Conservation (phyloP, 2,113 vertebrate species). For the Larimichthys crocea region DNA sequence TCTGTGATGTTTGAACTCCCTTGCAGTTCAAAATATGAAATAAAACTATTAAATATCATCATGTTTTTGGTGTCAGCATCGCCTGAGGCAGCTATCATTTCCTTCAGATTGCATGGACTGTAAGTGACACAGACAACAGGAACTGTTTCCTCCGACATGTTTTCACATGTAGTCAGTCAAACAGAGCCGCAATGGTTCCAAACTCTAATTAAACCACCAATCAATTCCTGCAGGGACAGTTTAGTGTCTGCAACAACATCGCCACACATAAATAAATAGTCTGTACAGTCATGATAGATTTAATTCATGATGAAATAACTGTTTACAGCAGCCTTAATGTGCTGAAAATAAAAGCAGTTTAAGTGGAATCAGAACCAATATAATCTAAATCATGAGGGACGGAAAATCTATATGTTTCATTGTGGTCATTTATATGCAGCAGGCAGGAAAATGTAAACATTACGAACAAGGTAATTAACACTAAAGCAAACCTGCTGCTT, state of each 20-base stretch:
- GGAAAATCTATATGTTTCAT: neutral
- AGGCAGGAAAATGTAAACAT: neutral
- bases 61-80: neutral
- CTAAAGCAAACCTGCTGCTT: neutral
- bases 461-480: neutral
- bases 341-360: neutral
- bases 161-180: neutral
- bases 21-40: conserved; percentile 15
- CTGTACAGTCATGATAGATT: neutral
- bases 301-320: neutral
- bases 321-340: neutral
- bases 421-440: neutral
- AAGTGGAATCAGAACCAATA: neutral
- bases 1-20: neutral
- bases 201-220: neutral
- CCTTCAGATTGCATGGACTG: neutral
- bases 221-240: neutral
- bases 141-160: neutral
- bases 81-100: conserved; percentile 14
- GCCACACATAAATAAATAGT: neutral
- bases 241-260: neutral
- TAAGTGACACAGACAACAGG: neutral
- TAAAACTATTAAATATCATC: conserved; percentile 1
- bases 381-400: neutral
- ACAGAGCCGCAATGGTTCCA: neutral